Base-by-base conservation (phyloP, 2,113 vertebrate genomes). In the Toxostoma redivivum region DNA sequence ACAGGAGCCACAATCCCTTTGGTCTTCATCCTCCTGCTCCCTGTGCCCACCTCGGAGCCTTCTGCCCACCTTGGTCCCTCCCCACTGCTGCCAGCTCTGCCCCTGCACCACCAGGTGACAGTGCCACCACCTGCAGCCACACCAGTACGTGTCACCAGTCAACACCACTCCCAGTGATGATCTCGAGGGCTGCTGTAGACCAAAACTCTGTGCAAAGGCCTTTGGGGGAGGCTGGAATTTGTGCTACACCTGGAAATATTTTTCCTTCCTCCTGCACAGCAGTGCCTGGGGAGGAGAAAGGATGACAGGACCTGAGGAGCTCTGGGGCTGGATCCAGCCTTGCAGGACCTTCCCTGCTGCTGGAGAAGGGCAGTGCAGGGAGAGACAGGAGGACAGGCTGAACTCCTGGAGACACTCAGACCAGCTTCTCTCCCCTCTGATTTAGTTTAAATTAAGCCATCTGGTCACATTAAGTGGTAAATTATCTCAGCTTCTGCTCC, bases 371-470 rank as follows among this genome's bases (percentile, higher is more conserved):
- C 25, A 81, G 66, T 1, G 40, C 10, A 47, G 47, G 51, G 64
- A 47, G 7, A 60, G 31, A 40, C 0, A 0, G 71, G 48, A 82
- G 62, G 69, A 28, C 42, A 53, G 65, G 15, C 85, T 93, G 90
- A 76, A 24, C 51, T 81, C 81, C 62, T 45, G 27, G 6, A 81
- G 47, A 64, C 33, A 12, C 42, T 76, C 92, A 85, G 64, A 7
- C 69, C 15, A 42, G 35, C 70, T 80, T 73, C 38, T n/a, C 83
- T 94, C 86, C 86, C 88, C 81, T 95, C 88, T 30, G 57, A 56
- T 95, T 97, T 90, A 93, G 95, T 92, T 95, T 96, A 96, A 94
- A 97, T 98, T 92, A 97, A 97, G 91, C 97, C 97, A 96, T 97
- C 97, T 97, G 97, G 90, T 93, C 97, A 94, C 94, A 94, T 92